Evolutionary conservation across 2,888 invertebrate species (phyloP), one percentile per base, ranked within the genome.

Genomic region (Philopedon plagiatum): DNA sequence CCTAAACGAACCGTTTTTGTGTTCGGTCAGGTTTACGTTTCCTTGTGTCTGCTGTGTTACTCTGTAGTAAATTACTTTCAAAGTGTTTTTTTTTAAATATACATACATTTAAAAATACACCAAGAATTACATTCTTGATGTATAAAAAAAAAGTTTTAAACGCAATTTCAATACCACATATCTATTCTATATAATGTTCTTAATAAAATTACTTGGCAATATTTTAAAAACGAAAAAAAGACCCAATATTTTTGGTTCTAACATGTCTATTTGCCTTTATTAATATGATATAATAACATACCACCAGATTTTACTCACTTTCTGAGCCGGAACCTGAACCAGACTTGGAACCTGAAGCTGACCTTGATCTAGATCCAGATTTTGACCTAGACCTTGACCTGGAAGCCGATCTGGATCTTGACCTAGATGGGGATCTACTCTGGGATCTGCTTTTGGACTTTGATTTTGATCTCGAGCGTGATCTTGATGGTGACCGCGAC

Each of bases 391-490:
- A 73, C 44, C 26, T 63, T 0, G 69, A 65, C 82, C 82, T 1
- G 76, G 79, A 58, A 82, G 84, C 0, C 76, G 79, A 13, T 83
- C 88, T 0, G 83, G 86, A 74, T 85, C 84, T 7, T 80, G 82
- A 61, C 80, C 80, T 58, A 73, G 84, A 78, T 34, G 83, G 80
- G 1, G 87, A 86, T 21, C 83, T 77, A 61, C 84, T 78, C 37
- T 83, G 80, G 1, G 87, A 86, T 21, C 83, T 77, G 58, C 83
- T 81, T 26, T 73, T 62, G 0, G 84, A 83, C 56, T 74, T 75
- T 0, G 79, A 79, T 18, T 73, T 78, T 74, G 84, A 78, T 26
- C 83, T 80, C 1, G 87, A 86, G 19, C 82, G 81, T 0, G 88
- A 88, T 0, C 84, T 69, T 13, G 84, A 81, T 19, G 79, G 23